Evolutionary conservation across 1,140 invertebrate genomes (phyloP), one percentile per base, ranked within the genome.

Genomic region (Drosophila chauvacae): DNA sequence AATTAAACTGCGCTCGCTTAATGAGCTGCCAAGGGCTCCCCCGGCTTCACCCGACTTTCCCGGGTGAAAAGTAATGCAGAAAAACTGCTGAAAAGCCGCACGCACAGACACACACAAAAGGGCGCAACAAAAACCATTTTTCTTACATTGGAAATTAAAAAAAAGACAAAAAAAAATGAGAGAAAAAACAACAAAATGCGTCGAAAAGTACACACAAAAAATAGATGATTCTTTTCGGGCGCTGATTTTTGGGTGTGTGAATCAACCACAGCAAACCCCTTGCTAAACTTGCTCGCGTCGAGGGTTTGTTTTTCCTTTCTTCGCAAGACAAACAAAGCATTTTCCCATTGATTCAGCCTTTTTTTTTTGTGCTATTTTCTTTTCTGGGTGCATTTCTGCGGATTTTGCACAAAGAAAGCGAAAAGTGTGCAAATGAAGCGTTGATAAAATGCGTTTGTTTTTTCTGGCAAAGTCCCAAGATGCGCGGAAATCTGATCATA

Each of bases 291-390:
- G 56, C 39, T 4, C 51, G 42, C 68, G 68, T 82, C 50, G 62
- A 77, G 83, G 83, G 84, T 86, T 88, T 86, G 80, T 87, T 87
- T 87, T 87, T 84, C 63, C 80, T 80, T 84, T 87, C 84, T 88
- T 90, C 78, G 68, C 61, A 77, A 77, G 64, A 63, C 77, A 88
- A 87, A 87, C 84, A 88, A 87, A 55, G 68, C 71, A 66, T 45
- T 81, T 62, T 66, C 44, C 59, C 55, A 57, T 50, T 56, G 35
- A 56, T 56, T 56, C 35, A 56, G 35, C 53, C 35, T 39, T 39
- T 56, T 84, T 81, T 85, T 81, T 84, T 11, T 11, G 1, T 9
- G 47, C 45, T 26, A 45, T 45, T 35, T 35, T 35, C 63, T 77
- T 85, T 81, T 85, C 3, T 18, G 26, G 48, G 26, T 50, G 48